Base-by-base conservation (phyloP, 2,797 vertebrate species). In the Schizothorax lantsangensis region DNA sequence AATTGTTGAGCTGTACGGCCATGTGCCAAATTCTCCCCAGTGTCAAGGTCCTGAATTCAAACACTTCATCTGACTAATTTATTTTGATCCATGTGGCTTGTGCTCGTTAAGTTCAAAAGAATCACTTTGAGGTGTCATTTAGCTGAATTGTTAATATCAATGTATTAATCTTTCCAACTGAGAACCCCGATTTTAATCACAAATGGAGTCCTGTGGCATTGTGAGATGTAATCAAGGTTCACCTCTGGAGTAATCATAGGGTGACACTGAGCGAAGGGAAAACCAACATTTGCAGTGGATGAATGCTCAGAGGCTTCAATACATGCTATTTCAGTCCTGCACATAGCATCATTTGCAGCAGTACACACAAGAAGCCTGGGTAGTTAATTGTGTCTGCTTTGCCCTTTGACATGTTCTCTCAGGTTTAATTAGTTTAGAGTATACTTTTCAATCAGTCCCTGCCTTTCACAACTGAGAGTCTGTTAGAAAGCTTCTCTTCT, bases 361-460 rank as follows among this genome's bases (percentile, higher is more conserved):
- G 83, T 47, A 77, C 36, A 80, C 89, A 89, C 52, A 68, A 87
- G 79, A 87, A 83, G 77, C 85, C 85, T 64, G 54, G 64, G 62
- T 71, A 33, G 78, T 87, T 90, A 87, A 91, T 90, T 85, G 83
- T 88, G 81, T 87, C 88, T 26, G 14, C 72, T 83, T 90, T 79
- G 82, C 89, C 85, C 87, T 89, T 88, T 83, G 86, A 86, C 87
- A 79, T 86, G 77, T 82, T 89, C 83, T 85, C 83, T 88, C 86
- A 87, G 88, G 80, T 90, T 91, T 90, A 91, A 91, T 91, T 91
- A 91, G 89, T 90, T 89, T 88, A 88, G 88, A 89, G 83, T 88
- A 83, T 87, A 86, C 86, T 88, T 88, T 87, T 91, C 88, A 87
- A 90, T 91, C 89, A 91, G 74, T 77, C 59, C 83, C 54, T 66